Evolutionary conservation across 2,888 invertebrate species (phyloP).

Genomic region (Oscheius onirici): DNA sequence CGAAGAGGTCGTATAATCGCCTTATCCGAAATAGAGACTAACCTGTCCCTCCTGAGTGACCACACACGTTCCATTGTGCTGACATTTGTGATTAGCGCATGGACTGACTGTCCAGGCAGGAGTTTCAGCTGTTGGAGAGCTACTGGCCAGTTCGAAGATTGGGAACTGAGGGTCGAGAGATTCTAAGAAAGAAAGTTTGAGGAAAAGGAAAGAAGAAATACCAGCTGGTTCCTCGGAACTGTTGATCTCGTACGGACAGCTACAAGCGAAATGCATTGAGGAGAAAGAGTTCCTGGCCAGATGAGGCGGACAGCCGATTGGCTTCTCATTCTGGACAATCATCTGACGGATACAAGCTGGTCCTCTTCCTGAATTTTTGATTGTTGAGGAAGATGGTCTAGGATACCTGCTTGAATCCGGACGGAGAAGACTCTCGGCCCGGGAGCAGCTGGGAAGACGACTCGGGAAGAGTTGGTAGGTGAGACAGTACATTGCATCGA

Average conservation of each 20-base stretch:
- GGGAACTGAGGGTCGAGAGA: conserved; percentile 31
- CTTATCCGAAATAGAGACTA: not conserved
- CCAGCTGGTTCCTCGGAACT: conserved; percentile 34
- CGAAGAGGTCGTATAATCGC: conserved; percentile 2
- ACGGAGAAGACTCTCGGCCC: conserved; percentile 56
- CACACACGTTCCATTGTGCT: conserved; percentile 65
- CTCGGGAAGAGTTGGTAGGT: conserved; percentile 34
- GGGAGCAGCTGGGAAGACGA: conserved; percentile 38
- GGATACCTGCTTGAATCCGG: conserved; percentile 54
- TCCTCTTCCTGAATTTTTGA: conserved; percentile 32
- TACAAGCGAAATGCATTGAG: conserved; percentile 54
- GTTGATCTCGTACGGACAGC: conserved; percentile 52
- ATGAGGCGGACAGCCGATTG: conserved; percentile 61
- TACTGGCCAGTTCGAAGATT: conserved; percentile 24
- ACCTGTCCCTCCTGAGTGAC: conserved; percentile 53
- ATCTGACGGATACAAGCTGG: conserved; percentile 59
- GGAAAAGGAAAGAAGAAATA: not conserved
- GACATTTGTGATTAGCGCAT: conserved; percentile 57
- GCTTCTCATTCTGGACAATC: conserved; percentile 57
- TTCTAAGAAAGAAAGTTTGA: too few species aligned
- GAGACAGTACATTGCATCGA: conserved; percentile 53
- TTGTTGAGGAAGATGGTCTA: not conserved
- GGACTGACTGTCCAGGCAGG: conserved; percentile 44
- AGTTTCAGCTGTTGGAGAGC: conserved; percentile 31
- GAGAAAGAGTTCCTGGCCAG: conserved; percentile 56